Conservation (phyloP, 2,113 vertebrate genomes). For the Corvus moneduloides region DNA sequence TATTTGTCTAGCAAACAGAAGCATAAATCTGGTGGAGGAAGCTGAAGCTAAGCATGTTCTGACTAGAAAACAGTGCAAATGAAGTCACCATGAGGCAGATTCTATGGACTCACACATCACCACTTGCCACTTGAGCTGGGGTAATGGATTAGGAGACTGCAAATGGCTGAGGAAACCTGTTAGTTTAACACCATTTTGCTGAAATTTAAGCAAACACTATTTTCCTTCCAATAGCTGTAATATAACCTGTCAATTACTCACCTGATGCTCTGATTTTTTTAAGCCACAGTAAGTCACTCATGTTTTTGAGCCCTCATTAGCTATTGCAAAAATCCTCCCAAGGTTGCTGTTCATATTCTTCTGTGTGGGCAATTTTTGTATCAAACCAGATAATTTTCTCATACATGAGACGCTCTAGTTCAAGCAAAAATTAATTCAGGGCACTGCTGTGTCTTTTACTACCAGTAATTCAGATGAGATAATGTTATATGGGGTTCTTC, state of each 20-base stretch:
- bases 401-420: background rate
- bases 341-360: background rate
- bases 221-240: background rate
- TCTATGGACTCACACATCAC: background rate
- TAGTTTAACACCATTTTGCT: background rate
- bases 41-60: background rate
- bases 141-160: background rate
- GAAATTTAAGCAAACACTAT: constrained; percentile 28
- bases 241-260: background rate
- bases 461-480: background rate
- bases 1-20: constrained; percentile 24
- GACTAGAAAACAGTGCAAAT: background rate
- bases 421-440: constrained; percentile 13
- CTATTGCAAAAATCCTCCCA: constrained; percentile 3
- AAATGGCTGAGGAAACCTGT: constrained; percentile 23
- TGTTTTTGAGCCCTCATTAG: constrained; percentile 12
- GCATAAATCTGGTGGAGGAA: background rate
- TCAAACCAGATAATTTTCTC: constrained; percentile 8
- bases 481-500: background rate
- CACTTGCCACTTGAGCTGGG: background rate
- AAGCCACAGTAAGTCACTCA: background rate
- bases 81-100: background rate
- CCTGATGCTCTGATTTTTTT: background rate
- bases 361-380: background rate
- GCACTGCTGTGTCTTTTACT: background rate